Conservation (phyloP, 2,113 vertebrate species). For the Hucho hucho region DNA sequence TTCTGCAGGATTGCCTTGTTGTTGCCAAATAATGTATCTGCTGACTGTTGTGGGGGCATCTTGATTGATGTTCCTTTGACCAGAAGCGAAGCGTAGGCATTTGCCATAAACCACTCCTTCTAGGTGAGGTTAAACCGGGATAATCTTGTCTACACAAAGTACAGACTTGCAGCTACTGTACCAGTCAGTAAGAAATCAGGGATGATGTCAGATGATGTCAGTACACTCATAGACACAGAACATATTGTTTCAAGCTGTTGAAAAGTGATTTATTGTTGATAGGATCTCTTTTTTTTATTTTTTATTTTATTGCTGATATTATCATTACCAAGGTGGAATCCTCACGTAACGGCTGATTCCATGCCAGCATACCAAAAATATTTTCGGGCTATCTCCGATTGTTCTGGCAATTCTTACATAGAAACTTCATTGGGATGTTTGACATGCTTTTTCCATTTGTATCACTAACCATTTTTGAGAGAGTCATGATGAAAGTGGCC, state of each 20-base stretch:
- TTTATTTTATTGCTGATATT: background rate
- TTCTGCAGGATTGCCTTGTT: background rate
- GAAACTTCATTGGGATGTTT: too few relatives aligned
- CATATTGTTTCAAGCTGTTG: background rate
- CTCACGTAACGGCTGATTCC: background rate
- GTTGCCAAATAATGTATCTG: background rate
- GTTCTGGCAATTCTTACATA: too few relatives aligned
- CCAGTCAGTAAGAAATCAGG: conserved; percentile 34
- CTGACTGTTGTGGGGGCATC: background rate
- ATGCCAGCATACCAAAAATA: too few relatives aligned
- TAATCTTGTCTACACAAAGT: conserved; percentile 28
- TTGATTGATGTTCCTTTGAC: background rate
- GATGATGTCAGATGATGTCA: too few relatives aligned
- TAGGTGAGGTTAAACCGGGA: background rate
- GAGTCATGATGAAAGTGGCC: too few relatives aligned
- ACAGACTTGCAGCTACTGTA: conserved; percentile 20
- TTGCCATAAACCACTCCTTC: background rate
- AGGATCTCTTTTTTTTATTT: background rate
- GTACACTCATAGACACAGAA: background rate
- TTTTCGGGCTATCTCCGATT: too few relatives aligned
- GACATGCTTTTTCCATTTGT: too few relatives aligned
- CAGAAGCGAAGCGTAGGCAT: background rate
- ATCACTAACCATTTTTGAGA: too few relatives aligned
- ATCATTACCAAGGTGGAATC: background rate
- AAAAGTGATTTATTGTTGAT: background rate